Conservation (phyloP, 2,888 invertebrate genomes). For the Phanerotoma sp. region DNA sequence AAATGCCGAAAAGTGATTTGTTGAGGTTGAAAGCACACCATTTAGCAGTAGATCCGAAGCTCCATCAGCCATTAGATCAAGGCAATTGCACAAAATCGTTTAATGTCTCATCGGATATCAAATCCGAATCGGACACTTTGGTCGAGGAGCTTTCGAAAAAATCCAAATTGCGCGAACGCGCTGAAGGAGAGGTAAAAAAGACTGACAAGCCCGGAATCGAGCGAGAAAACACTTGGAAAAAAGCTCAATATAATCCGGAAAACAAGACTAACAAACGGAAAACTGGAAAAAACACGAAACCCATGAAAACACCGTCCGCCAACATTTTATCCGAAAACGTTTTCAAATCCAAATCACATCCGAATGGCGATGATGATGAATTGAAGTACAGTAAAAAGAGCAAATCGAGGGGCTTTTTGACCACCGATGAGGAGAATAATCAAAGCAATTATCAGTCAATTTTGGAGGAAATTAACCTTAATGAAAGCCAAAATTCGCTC, state of each 20-base stretch:
- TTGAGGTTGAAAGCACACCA: slow-evolving; percentile 41
- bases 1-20: slow-evolving; percentile 49
- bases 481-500: slow-evolving; percentile 48
- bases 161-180: slow-evolving; percentile 41
- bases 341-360: slow-evolving; percentile 38
- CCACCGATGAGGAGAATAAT: slow-evolving; percentile 38
- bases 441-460: slow-evolving; percentile 41
- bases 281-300: slow-evolving; percentile 45
- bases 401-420: slow-evolving; percentile 39
- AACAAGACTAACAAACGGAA: slow-evolving; percentile 42
- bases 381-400: slow-evolving; percentile 46
- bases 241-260: slow-evolving; percentile 36
- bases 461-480: slow-evolving; percentile 43
- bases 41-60: slow-evolving; percentile 40
- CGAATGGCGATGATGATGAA: slow-evolving; percentile 40
- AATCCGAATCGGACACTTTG: slow-evolving; percentile 50
- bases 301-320: slow-evolving; percentile 39
- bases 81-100: background rate
- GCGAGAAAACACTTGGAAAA: slow-evolving; percentile 40
- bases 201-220: slow-evolving; percentile 39
- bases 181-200: slow-evolving; percentile 40
- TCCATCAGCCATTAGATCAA: slow-evolving; percentile 33
- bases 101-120: slow-evolving; percentile 37
- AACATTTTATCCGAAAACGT: slow-evolving; percentile 41
- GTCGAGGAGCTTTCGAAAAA: slow-evolving; percentile 51